Evolutionary conservation across 2,113 vertebrate genomes (phyloP).

Genomic region (Mus pahari): DNA sequence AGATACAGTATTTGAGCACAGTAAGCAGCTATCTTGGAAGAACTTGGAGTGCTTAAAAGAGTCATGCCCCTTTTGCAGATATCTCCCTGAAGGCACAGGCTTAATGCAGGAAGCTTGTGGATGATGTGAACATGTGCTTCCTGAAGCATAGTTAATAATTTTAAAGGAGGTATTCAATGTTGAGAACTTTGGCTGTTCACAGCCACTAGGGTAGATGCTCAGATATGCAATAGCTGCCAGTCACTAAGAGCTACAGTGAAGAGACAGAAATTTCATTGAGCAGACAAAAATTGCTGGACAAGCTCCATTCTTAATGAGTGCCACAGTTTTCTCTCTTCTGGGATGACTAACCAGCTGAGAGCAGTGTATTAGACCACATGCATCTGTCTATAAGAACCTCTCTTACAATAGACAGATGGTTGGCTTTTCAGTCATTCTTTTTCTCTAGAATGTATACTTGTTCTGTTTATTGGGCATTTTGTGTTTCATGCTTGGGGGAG

Average conservation of each 20-base stretch:
- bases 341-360: neutral
- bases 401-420: neutral
- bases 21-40: constrained; percentile 39
- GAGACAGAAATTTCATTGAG: neutral
- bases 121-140: neutral
- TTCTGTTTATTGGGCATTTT: neutral
- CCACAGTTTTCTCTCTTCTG: constrained; percentile 4
- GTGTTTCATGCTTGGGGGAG: neutral
- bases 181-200: constrained; percentile 46
- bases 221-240: constrained; percentile 37
- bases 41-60: constrained; percentile 25
- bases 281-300: constrained; percentile 34
- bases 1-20: constrained; percentile 18
- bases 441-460: neutral
- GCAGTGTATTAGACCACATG: neutral
- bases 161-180: neutral
- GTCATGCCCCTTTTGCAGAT: neutral
- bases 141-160: constrained; percentile 1
- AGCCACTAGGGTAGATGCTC: constrained; percentile 44
- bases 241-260: constrained; percentile 31
- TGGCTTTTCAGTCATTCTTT: neutral
- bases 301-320: constrained; percentile 34
- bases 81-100: neutral
- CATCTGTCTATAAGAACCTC: neutral
- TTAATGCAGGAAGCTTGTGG: neutral